Conservation (phyloP, 2,113 vertebrate genomes). For the Oncorhynchus mykiss region DNA sequence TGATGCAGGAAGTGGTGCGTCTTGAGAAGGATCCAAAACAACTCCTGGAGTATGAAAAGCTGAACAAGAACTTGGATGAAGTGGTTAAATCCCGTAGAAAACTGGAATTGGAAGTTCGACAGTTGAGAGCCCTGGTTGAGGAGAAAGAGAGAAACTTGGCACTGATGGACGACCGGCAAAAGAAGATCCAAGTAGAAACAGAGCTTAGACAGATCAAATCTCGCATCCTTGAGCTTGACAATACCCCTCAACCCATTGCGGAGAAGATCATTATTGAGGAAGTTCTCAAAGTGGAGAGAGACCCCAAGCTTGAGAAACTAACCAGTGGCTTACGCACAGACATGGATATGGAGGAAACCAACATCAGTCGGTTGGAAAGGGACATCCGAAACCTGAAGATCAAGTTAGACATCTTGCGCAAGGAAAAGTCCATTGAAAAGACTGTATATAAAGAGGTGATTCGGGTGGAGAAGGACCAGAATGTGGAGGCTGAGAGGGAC, state of each 20-base stretch:
- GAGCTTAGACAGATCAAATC: slow-evolving; percentile 84
- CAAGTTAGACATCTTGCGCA: slow-evolving; percentile 82
- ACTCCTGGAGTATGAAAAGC: slow-evolving; percentile 78
- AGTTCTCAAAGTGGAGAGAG: slow-evolving; percentile 90
- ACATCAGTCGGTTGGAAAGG: slow-evolving; percentile 77
- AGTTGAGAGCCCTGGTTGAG: slow-evolving; percentile 73
- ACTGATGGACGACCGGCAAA: slow-evolving; percentile 83
- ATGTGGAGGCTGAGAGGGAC: slow-evolving; percentile 81
- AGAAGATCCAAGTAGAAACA: slow-evolving; percentile 83
- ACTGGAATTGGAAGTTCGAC: slow-evolving; percentile 84
- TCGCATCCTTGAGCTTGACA: slow-evolving; percentile 85
- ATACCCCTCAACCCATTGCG: slow-evolving; percentile 73
- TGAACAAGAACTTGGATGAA: slow-evolving; percentile 82
- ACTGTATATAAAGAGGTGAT: slow-evolving; percentile 94
- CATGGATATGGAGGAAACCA: slow-evolving; percentile 77
- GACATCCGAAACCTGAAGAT: slow-evolving; percentile 81
- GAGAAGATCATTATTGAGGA: slow-evolving; percentile 93
- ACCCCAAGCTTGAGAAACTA: slow-evolving; percentile 83
- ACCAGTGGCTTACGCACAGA: slow-evolving; percentile 70
- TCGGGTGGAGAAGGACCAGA: slow-evolving; percentile 88
- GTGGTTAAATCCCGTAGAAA: slow-evolving; percentile 79
- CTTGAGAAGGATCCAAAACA: slow-evolving; percentile 88
- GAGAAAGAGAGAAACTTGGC: slow-evolving; percentile 81
- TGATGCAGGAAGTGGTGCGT: slow-evolving; percentile 82
- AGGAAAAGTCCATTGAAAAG: slow-evolving; percentile 87